Conservation (phyloP, 2,888 invertebrate genomes). For the Thecophora atra region DNA sequence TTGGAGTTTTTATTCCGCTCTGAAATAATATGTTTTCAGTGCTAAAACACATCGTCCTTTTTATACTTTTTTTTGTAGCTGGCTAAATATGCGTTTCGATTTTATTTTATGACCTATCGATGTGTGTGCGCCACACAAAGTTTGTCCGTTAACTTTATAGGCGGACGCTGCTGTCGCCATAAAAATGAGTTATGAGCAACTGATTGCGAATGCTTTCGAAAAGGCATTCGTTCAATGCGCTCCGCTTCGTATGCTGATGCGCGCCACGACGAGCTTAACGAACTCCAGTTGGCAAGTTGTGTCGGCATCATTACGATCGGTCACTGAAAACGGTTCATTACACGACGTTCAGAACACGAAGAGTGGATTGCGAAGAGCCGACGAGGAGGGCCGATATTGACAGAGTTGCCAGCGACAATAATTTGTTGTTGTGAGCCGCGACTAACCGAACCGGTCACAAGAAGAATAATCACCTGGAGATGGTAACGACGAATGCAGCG, state of each 20-base stretch:
- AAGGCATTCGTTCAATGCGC: constrained; percentile 24
- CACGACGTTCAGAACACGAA: background rate
- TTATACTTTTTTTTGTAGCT: background rate
- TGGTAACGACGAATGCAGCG: background rate
- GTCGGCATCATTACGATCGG: constrained; percentile 21
- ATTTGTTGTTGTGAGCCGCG: constrained; percentile 25
- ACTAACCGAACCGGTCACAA: constrained; percentile 21
- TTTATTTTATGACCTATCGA: background rate
- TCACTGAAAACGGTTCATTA: constrained; percentile 21
- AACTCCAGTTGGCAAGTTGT: constrained; percentile 16
- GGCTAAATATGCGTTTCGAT: constrained; percentile 9
- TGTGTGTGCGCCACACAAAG: constrained; percentile 15
- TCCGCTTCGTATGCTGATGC: background rate
- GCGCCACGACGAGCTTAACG: constrained; percentile 18
- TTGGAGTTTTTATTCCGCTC: background rate
- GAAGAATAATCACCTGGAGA: constrained; percentile 7
- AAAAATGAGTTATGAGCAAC: constrained; percentile 36
- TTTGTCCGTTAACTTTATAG: constrained; percentile 15
- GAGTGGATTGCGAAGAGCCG: background rate
- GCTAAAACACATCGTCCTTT: background rate
- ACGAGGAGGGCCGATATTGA: background rate
- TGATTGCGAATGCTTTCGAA: constrained; percentile 33
- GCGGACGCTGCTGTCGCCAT: constrained; percentile 37
- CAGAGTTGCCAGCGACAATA: constrained; percentile 19
- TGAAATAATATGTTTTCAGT: background rate